These are phyloP conservation scores for Balanococcus diminutus DNA, from an alignment of 2,888 invertebrate species.

Conservation along the genomic window DNA sequence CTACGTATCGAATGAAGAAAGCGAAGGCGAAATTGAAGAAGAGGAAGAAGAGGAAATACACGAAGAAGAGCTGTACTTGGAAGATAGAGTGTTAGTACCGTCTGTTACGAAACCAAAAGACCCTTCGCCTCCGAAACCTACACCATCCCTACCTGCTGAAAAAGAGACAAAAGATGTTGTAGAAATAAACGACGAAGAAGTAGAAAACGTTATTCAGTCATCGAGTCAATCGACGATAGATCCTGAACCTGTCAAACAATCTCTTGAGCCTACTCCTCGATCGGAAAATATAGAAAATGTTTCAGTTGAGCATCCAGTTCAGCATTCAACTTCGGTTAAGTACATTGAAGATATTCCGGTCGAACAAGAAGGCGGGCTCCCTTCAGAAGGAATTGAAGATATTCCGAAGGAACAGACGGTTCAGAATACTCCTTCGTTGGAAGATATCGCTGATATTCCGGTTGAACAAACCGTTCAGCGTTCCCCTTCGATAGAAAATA, in stretches of 20 bases:
- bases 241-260: background rate
- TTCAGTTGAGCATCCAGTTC: background rate
- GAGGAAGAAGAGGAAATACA: slow-evolving; percentile 19
- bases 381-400: background rate
- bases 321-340: background rate
- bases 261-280: background rate
- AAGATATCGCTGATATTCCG: background rate
- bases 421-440: background rate
- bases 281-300: background rate
- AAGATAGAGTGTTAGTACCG: slow-evolving; percentile 1
- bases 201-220: background rate
- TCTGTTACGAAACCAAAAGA: background rate
- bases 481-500: background rate
- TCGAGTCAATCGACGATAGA: background rate
- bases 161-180: background rate
- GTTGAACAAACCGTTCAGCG: background rate
- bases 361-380: background rate
- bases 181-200: background rate
- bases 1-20: background rate
- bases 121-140: background rate
- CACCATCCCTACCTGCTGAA: background rate
- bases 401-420: background rate
- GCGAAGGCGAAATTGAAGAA: background rate
- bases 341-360: background rate
- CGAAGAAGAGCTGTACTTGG: background rate